A percentile compares a stretch with the other conserved stretches of the same genome.
These are phyloP conservation scores for Sericinus montela DNA, from an alignment of 2,888 invertebrate genomes.

Conservation along the genomic window DNA sequence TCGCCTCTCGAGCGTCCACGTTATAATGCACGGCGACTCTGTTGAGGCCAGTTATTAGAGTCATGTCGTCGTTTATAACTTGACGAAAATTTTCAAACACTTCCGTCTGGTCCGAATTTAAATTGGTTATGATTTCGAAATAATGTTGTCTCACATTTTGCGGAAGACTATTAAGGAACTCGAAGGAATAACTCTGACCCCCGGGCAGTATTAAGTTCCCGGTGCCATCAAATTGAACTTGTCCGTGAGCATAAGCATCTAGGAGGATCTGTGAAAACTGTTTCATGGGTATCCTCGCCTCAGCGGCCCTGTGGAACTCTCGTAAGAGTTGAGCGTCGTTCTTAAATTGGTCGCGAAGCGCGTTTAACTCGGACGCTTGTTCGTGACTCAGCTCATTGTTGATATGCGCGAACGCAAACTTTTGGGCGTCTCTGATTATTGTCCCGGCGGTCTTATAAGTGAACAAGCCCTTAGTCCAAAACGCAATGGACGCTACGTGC, in stretches of 20 bases:
- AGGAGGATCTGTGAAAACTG: slow-evolving; percentile 25
- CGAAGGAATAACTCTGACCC: slow-evolving; percentile 20
- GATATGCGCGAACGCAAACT: slow-evolving; percentile 25
- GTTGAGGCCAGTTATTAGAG: slow-evolving; percentile 24
- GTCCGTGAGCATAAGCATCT: slow-evolving; percentile 20
- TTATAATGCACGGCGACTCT: slow-evolving; percentile 22
- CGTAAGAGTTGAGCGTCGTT: slow-evolving; percentile 27
- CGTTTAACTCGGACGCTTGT: slow-evolving; percentile 19
- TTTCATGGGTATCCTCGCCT: slow-evolving; percentile 22
- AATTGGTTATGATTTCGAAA: slow-evolving; percentile 24
- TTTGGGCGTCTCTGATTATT: slow-evolving; percentile 27
- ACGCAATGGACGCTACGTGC: slow-evolving; percentile 28
- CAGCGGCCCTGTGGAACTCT: slow-evolving; percentile 25
- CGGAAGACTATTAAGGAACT: slow-evolving; percentile 16
- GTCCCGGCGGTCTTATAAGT: slow-evolving; percentile 27
- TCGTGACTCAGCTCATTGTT: slow-evolving; percentile 23
- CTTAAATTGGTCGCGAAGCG: slow-evolving; percentile 23
- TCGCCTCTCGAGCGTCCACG: slow-evolving; percentile 24
- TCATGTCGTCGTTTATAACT: slow-evolving; percentile 24
- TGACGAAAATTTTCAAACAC: slow-evolving; percentile 25
- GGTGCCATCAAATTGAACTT: slow-evolving; percentile 8
- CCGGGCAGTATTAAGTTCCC: slow-evolving; percentile 19
- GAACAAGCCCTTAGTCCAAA: slow-evolving; percentile 29
- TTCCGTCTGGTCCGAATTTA: slow-evolving; percentile 26
- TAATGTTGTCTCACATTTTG: slow-evolving; percentile 21